Conservation (phyloP, 2,888 invertebrate species). For the Drosophila siamana region DNA sequence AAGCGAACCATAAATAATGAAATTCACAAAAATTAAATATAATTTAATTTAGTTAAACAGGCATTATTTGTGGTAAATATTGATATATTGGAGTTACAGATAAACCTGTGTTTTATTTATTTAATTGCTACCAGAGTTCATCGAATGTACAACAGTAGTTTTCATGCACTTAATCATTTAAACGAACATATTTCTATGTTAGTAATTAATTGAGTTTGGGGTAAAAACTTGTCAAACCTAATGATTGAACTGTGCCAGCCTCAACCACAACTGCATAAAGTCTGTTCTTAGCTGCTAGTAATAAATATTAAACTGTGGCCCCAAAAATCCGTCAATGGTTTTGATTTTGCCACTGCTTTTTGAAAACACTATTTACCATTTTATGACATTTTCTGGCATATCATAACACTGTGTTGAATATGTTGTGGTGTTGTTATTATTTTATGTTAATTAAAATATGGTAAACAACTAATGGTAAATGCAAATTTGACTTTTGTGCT, state of each 20-base stretch:
- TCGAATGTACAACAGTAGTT: neutral
- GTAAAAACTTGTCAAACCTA: neutral
- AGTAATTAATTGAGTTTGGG: neutral
- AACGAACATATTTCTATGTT: neutral
- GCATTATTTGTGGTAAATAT: neutral
- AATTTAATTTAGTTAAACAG: slow-evolving; percentile 24
- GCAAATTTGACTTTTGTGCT: slow-evolving; percentile 52
- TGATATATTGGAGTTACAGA: slow-evolving; percentile 7
- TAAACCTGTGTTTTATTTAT: neutral
- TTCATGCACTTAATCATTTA: neutral
- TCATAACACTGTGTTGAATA: slow-evolving; percentile 17
- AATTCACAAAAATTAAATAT: slow-evolving; percentile 16
- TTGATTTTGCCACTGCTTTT: neutral
- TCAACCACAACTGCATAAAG: neutral
- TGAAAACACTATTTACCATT: neutral
- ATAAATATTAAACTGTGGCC: slow-evolving; percentile 1
- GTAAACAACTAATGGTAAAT: slow-evolving; percentile 64
- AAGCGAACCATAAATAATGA: slow-evolving; percentile 45
- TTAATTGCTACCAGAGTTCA: slow-evolving; percentile 18
- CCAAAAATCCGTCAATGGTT: slow-evolving; percentile 4
- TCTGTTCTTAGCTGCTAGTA: neutral
- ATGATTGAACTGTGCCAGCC: neutral
- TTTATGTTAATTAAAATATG: slow-evolving; percentile 68
- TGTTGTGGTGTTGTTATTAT: slow-evolving; percentile 47
- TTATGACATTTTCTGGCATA: slow-evolving; percentile 1